Evolutionary conservation across 2,113 vertebrate genomes (phyloP), one percentile per base, ranked within the genome.

Genomic region (Lepus timidus): DNA sequence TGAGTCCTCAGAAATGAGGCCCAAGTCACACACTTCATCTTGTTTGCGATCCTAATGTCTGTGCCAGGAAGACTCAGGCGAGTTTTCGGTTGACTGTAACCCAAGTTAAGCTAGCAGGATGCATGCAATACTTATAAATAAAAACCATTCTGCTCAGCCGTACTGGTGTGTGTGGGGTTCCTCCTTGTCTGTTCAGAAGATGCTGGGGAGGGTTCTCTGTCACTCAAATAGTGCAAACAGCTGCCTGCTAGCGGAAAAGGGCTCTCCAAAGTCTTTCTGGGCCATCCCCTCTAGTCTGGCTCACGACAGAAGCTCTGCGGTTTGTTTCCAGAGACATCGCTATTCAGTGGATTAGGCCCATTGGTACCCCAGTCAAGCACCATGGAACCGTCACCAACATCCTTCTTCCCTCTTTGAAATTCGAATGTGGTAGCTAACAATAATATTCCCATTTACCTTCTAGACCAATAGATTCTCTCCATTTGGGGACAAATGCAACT

Each of bases 281-380:
- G 36, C 25, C 64, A 3, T 1, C 16, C 52, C 6, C 1, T 31
- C 9, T 44, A 2, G 1, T 7, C 31, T 19, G 29, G 7, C 31
- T 81, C 25, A 49, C 7, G 5, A 33, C 20, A 36, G 19, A 62
- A 27, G 58, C 33, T 64, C n/a, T 9, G 29, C 61, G 39, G 31
- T 23, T 83, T 22, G 31, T 31, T 71, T 49, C 8, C 22, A 33
- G 88, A 76, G 68, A 22, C 25, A 6, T 29, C 23, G 16, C 14
- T 55, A 4, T 10, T 36, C 33, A 31, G 1, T 65, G 62, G 12
- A 9, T 33, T 23, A 75, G 31, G 36, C 22, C 33, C 19, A 1
- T 2, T 1, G 61, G 61, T 9, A 11, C 20, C 29, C 9, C 49
- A 23, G 82, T 88, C 81, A 65, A 82, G 85, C 85, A 36, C 39